phyloP scores from a whole-genome alignment of 2,888 invertebrate genomes.

The Hydropsyche betteni region DNA sequence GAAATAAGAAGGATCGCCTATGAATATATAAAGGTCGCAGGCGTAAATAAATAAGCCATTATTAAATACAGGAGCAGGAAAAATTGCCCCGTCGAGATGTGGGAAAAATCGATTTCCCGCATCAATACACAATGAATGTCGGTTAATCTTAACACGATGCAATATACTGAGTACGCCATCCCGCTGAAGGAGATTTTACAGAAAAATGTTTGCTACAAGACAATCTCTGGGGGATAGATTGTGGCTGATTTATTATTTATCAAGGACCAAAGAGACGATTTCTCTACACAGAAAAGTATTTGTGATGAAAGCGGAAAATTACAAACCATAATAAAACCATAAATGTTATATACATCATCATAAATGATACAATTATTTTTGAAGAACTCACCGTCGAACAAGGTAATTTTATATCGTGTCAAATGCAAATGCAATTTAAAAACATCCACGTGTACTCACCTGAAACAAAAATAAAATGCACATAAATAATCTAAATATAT shows the following conservation, averaged over 20 bases:
- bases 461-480: constrained; percentile 26
- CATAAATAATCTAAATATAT: neutral
- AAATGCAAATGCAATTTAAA: no score
- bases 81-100: constrained; percentile 27
- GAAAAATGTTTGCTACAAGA: constrained; percentile 19
- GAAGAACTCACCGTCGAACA: no score
- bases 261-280: neutral
- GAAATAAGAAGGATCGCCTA: no score
- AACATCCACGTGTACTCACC: constrained; percentile 4
- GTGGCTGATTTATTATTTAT: constrained; percentile 35
- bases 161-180: constrained; percentile 23
- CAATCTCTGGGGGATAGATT: neutral
- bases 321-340: no score
- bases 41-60: constrained; percentile 44
- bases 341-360: no score
- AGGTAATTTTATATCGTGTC: no score
- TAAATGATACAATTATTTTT: no score
- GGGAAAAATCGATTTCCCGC: constrained; percentile 40
- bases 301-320: neutral
- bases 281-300: neutral
- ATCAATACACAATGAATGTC: constrained; percentile 33
- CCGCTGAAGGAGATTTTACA: neutral
- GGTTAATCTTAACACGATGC: constrained; percentile 14
- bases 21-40: no score
- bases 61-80: constrained; percentile 34